Evolutionary conservation across 2,888 invertebrate species (phyloP).

Genomic region (Spisula subtruncata): DNA sequence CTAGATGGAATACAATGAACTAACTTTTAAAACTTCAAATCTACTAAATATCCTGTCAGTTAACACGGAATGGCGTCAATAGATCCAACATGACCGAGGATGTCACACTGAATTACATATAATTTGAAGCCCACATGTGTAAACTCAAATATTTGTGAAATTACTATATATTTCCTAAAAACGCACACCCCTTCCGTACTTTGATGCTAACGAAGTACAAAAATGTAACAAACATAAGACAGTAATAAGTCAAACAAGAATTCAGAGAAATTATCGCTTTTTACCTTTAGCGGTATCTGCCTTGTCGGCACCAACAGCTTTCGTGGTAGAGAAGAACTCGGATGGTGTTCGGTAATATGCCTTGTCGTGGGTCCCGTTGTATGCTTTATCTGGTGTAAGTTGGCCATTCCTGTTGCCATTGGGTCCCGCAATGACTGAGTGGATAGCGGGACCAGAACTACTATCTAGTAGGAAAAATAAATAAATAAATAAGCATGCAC

Average conservation of each 20-base stretch:
- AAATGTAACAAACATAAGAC: too few relatives aligned
- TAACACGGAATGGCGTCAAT: too few relatives aligned
- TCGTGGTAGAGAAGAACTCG: constrained; percentile 69
- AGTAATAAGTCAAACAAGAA: too few relatives aligned
- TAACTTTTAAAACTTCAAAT: too few relatives aligned
- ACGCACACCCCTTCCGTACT: too few relatives aligned
- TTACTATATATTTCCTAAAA: background rate
- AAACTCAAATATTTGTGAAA: background rate
- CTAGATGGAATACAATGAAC: too few relatives aligned
- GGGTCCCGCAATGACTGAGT: constrained; percentile 22
- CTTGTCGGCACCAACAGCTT: constrained; percentile 56
- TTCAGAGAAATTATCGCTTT: too few relatives aligned
- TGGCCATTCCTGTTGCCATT: constrained; percentile 62
- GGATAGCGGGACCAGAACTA: background rate
- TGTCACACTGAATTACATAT: too few relatives aligned
- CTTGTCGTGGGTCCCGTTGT: constrained; percentile 71
- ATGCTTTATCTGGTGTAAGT: constrained; percentile 65
- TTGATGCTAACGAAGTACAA: too few relatives aligned
- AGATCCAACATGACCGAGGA: too few relatives aligned
- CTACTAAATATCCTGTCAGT: too few relatives aligned
- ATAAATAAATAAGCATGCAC: background rate
- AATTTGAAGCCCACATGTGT: too few relatives aligned
- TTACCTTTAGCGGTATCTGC: constrained; percentile 69
- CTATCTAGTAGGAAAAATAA: background rate
- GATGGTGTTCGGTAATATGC: constrained; percentile 74